A percentile compares a stretch with the other conserved stretches of the same genome.
Conservation (phyloP, 1,140 invertebrate species). For the Cyclargus thomasi region DNA sequence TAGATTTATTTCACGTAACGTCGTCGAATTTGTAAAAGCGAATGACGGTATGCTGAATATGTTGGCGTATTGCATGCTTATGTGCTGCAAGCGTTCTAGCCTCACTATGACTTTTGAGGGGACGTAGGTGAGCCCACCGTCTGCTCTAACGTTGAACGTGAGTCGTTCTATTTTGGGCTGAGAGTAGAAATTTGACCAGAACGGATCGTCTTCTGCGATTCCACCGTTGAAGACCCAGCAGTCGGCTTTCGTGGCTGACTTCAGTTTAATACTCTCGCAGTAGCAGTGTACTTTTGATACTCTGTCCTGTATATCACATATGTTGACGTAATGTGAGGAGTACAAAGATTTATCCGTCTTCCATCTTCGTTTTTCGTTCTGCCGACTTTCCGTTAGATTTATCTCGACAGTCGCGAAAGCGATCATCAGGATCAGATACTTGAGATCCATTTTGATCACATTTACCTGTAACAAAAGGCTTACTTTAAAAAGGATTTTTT, state of each 20-base stretch:
- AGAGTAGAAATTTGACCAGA: conserved; percentile 83
- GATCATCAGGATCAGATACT: conserved; percentile 65
- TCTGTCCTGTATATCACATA: conserved; percentile 69
- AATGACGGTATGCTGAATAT: conserved; percentile 81
- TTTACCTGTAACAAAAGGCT: conserved; percentile 58
- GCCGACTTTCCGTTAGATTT: conserved; percentile 63
- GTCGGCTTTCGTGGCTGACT: conserved; percentile 68
- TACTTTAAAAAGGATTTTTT: conserved; percentile 19
- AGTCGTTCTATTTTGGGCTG: conserved; percentile 81
- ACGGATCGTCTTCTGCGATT: conserved; percentile 78
- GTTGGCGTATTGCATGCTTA: conserved; percentile 82
- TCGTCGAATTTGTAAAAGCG: conserved; percentile 83
- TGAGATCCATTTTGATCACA: conserved; percentile 63
- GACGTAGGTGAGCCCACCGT: conserved; percentile 80
- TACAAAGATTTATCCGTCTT: conserved; percentile 57
- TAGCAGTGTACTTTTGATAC: conserved; percentile 72
- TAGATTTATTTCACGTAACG: conserved; percentile 80
- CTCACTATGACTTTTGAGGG: conserved; percentile 81
- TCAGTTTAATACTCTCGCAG: conserved; percentile 62
- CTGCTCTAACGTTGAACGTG: conserved; percentile 80
- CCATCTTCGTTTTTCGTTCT: conserved; percentile 64
- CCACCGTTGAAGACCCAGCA: conserved; percentile 82
- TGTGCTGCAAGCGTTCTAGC: conserved; percentile 78
- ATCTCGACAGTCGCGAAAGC: conserved; percentile 62
- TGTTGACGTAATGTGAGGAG: conserved; percentile 65